phyloP scores from a whole-genome alignment of 2,797 vertebrate genomes.

The Aselliscus stoliczkanus region DNA sequence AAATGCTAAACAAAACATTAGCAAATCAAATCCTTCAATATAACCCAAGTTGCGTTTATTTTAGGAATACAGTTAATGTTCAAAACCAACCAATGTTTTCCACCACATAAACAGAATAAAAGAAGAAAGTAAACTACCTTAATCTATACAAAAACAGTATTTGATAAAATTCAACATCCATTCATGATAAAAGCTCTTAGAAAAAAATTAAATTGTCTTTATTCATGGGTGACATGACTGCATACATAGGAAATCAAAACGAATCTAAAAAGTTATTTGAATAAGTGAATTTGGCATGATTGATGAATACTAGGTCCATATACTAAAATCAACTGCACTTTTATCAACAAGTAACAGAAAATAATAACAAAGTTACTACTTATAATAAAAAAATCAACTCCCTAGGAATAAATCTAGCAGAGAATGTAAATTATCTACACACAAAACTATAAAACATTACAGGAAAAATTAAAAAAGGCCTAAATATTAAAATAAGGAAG shows the following conservation, averaged over 20 bases:
- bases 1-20: conserved; percentile 1
- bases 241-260: neutral
- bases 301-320: neutral
- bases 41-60: neutral
- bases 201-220: neutral
- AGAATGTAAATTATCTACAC: neutral
- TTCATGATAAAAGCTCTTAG: neutral
- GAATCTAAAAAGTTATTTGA: neutral
- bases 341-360: neutral
- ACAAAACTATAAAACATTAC: neutral
- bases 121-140: neutral
- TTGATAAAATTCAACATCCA: neutral
- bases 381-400: neutral
- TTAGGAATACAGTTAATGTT: neutral
- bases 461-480: neutral
- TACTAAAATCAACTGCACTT: neutral
- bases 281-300: neutral
- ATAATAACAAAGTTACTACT: neutral
- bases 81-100: neutral
- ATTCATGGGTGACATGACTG: neutral
- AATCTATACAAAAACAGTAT: neutral
- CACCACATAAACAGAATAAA: neutral
- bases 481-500: neutral
- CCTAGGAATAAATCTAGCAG: neutral
- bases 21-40: neutral